Percentiles rank a stretch among this genome's conserved stretches.
Conservation (phyloP, 2,888 invertebrate species). For the Unio pictorum region DNA sequence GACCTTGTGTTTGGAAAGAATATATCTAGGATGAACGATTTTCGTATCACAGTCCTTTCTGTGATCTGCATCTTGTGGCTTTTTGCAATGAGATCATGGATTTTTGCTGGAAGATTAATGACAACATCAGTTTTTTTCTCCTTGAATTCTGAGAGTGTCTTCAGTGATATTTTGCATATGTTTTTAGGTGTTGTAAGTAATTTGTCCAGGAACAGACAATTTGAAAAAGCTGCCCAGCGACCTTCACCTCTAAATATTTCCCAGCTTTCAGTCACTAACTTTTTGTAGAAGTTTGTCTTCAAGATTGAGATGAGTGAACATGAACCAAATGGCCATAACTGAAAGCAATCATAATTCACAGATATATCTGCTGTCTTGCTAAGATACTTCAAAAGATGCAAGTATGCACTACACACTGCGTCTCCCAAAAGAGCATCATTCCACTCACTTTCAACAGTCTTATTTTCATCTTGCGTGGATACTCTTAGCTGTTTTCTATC, state of each 20-base stretch:
- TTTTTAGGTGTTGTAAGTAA: neutral
- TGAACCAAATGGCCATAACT: conserved; percentile 10
- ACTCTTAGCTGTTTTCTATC: conserved; percentile 48
- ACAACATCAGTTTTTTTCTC: neutral
- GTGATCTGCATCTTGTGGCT: neutral
- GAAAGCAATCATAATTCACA: conserved; percentile 6
- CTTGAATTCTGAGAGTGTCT: conserved; percentile 6
- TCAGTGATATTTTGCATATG: neutral
- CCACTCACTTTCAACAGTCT: conserved; percentile 12
- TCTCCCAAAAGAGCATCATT: conserved; percentile 17
- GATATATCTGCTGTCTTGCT: neutral
- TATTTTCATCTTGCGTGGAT: conserved; percentile 51
- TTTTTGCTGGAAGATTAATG: too few relatives aligned
- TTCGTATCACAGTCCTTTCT: conserved; percentile 3
- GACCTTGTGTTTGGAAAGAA: conserved; percentile 12
- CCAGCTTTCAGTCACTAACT: neutral
- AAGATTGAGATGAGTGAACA: neutral
- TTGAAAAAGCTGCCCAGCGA: conserved; percentile 1
- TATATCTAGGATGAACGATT: conserved; percentile 9
- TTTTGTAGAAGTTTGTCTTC: conserved; percentile 5
- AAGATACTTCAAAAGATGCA: conserved; percentile 10
- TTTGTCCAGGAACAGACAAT: conserved; percentile 11
- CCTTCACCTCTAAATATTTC: conserved; percentile 10
- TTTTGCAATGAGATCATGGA: too few relatives aligned
- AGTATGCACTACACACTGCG: conserved; percentile 17